Percentiles rank a stretch among this genome's conserved stretches.
phyloP scores from a whole-genome alignment of 1,140 invertebrate genomes.

The fruit fly (Drosophila melanogaster) region DNA sequence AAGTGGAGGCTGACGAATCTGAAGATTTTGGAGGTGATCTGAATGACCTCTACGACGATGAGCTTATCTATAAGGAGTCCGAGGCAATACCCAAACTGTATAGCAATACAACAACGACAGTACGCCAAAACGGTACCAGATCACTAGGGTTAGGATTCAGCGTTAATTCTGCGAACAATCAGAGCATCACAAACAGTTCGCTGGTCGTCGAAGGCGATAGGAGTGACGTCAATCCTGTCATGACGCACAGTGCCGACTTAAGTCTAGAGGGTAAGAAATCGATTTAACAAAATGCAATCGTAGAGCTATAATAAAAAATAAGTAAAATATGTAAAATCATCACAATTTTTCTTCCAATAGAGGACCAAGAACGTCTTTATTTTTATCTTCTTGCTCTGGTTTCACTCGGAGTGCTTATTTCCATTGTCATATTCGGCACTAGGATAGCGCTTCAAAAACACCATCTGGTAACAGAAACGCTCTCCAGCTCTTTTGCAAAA shows the following conservation, averaged over 20 bases:
- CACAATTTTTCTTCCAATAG: conserved; percentile 84
- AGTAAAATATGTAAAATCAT: background rate
- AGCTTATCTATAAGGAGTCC: conserved; percentile 83
- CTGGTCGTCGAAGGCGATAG: conserved; percentile 54
- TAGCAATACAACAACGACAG: conserved; percentile 63
- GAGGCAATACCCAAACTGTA: conserved; percentile 82
- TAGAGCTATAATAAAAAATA: too few species aligned
- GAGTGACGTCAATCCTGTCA: conserved; percentile 70
- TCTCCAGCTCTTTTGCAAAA: conserved; percentile 53
- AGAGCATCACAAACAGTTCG: conserved; percentile 55
- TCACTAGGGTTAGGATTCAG: conserved; percentile 10
- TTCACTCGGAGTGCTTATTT: conserved; percentile 88
- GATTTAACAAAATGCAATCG: too few species aligned
- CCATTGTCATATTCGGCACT: conserved; percentile 88
- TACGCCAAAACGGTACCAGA: conserved; percentile 40
- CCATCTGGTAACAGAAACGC: conserved; percentile 85
- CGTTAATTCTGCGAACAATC: conserved; percentile 36
- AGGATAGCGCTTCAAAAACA: conserved; percentile 88
- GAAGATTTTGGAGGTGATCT: conserved; percentile 85
- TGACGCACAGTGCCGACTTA: conserved; percentile 77
- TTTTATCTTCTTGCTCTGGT: conserved; percentile 90
- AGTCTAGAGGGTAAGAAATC: conserved; percentile 73
- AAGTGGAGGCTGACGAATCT: conserved; percentile 89
- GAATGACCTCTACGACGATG: conserved; percentile 85
- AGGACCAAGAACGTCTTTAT: conserved; percentile 91